These are phyloP conservation scores for Gobio occitaniae DNA, from an alignment of 2,797 vertebrate genomes.

Conservation along the genomic window DNA sequence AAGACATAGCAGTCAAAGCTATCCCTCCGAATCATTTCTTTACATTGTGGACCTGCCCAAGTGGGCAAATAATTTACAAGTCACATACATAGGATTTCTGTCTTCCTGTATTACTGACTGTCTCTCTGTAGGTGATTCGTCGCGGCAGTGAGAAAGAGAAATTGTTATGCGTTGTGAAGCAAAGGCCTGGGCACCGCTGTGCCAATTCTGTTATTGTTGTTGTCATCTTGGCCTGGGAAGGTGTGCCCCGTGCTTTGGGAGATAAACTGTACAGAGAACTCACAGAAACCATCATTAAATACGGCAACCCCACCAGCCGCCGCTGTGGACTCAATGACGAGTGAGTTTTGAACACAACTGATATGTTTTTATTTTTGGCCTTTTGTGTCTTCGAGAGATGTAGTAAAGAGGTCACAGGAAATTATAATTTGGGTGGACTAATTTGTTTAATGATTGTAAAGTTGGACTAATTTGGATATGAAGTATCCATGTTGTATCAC, in stretches of 20 bases:
- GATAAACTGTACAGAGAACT: slow-evolving; percentile 94
- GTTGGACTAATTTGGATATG: background rate
- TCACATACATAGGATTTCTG: background rate
- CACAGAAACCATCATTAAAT: slow-evolving; percentile 88
- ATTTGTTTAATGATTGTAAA: background rate
- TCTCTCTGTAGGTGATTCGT: slow-evolving; percentile 87
- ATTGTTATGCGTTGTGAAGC: slow-evolving; percentile 91
- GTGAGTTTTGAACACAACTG: slow-evolving; percentile 75
- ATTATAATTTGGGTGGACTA: background rate
- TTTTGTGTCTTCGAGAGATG: background rate
- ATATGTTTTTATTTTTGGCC: background rate
- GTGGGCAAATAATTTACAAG: background rate
- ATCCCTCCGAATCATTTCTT: background rate
- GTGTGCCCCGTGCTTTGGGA: slow-evolving; percentile 86
- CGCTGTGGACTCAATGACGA: slow-evolving; percentile 97
- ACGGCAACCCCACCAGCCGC: slow-evolving; percentile 94
- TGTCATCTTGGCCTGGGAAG: slow-evolving; percentile 97
- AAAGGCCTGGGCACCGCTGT: slow-evolving; percentile 94
- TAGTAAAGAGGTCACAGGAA: background rate
- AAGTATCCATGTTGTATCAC: background rate
- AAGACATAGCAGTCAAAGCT: background rate
- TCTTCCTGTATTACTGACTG: background rate
- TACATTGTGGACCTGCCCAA: background rate
- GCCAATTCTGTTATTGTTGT: slow-evolving; percentile 93
- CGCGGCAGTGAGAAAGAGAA: slow-evolving; percentile 90